A percentile compares a stretch with the other conserved stretches of the same genome.
Conservation (phyloP, 2,113 vertebrate genomes). For the Reinhardtius hippoglossoides region DNA sequence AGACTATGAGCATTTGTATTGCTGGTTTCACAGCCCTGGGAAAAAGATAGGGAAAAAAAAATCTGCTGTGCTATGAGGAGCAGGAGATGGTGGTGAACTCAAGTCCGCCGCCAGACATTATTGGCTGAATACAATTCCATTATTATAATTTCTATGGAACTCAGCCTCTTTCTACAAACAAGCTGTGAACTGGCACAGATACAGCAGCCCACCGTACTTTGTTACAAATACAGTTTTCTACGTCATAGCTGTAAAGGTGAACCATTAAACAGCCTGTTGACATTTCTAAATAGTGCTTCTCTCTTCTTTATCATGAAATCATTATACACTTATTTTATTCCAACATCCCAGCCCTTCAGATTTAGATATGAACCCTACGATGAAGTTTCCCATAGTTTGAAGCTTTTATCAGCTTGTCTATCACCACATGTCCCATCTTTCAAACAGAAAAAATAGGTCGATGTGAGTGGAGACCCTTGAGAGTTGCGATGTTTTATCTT, state of each 20-base stretch:
- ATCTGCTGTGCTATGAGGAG: not conserved
- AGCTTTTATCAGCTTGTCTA: slow-evolving; percentile 28
- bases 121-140: slow-evolving; percentile 21
- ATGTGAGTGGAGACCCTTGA: slow-evolving; percentile 10
- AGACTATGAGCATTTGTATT: not conserved
- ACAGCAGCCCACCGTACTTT: not conserved
- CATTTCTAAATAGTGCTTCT: not conserved
- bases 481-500: not conserved
- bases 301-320: not conserved
- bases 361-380: not conserved
- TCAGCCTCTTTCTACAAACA: slow-evolving; percentile 38
- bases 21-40: slow-evolving; percentile 1
- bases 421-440: slow-evolving; percentile 18
- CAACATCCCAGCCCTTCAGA: not conserved
- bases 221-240: not conserved
- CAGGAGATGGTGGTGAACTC: slow-evolving; percentile 6
- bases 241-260: not conserved
- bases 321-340: not conserved
- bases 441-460: slow-evolving; percentile 17
- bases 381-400: not conserved
- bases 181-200: slow-evolving; percentile 5
- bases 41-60: not conserved
- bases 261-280: slow-evolving; percentile 10
- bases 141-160: slow-evolving; percentile 33
- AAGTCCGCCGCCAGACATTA: slow-evolving; percentile 1